Conservation (phyloP, 2,113 vertebrate genomes). For the Elgaria multicarinata region DNA sequence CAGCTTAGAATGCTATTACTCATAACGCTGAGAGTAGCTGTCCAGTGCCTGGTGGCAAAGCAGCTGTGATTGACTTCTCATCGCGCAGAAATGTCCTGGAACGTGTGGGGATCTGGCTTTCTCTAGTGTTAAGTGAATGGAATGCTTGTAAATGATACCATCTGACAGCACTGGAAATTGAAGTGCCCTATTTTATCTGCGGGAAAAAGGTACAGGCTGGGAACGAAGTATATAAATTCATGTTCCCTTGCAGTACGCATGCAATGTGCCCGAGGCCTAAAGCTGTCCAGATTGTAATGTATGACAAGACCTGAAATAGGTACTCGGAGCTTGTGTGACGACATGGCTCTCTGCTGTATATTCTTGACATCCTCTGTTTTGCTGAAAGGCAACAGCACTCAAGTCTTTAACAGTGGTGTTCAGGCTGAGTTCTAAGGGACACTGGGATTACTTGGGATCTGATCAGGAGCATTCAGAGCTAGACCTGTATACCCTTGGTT, state of each 20-base stretch:
- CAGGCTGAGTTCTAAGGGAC: background rate
- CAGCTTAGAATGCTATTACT: constrained; percentile 4
- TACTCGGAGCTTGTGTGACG: background rate
- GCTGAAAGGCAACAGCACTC: background rate
- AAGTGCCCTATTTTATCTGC: constrained; percentile 35
- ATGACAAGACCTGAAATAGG: background rate
- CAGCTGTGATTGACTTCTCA: constrained; percentile 5
- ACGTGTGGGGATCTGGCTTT: background rate
- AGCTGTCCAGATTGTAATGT: constrained; percentile 27
- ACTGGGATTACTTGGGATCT: background rate
- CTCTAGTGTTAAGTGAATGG: constrained; percentile 22
- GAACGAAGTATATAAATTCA: constrained; percentile 30
- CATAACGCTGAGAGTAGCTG: background rate
- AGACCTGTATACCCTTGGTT: background rate
- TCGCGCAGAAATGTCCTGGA: background rate
- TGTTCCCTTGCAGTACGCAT: constrained; percentile 15
- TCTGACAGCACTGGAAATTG: constrained; percentile 23
- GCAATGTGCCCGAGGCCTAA: constrained; percentile 15
- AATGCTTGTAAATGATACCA: constrained; percentile 25
- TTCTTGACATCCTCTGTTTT: background rate
- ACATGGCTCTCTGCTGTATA: background rate
- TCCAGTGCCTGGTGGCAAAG: background rate
- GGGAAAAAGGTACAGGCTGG: constrained; percentile 18
- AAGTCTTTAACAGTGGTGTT: background rate
- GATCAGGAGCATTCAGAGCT: background rate